These are phyloP conservation scores for Pherbina coryleti DNA, from an alignment of 2,888 invertebrate species.

Conservation along the genomic window DNA sequence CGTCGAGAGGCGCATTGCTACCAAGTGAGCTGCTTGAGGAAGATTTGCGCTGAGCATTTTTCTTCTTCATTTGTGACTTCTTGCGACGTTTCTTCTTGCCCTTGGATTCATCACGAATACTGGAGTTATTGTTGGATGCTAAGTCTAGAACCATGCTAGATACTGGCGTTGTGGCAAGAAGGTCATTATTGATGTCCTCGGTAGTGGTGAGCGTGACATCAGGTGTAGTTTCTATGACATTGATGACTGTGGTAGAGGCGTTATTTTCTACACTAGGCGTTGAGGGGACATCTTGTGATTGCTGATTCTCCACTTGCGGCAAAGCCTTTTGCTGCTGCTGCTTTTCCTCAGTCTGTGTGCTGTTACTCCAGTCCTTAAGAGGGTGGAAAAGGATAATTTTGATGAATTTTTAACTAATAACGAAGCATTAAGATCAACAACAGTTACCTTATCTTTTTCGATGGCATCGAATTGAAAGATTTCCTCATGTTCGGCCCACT, in stretches of 20 bases:
- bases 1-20: slow-evolving; percentile 57
- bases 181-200: slow-evolving; percentile 23
- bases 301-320: background rate
- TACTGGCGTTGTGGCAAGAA: background rate
- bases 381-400: no score
- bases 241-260: slow-evolving; percentile 8
- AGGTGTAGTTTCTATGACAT: slow-evolving; percentile 19
- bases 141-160: slow-evolving; percentile 3
- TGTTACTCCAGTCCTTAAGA: slow-evolving; percentile 56
- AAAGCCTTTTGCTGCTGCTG: slow-evolving; percentile 6
- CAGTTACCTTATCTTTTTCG: slow-evolving; percentile 55
- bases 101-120: slow-evolving; percentile 62
- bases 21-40: slow-evolving; percentile 70
- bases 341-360: slow-evolving; percentile 53
- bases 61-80: slow-evolving; percentile 84
- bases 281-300: background rate
- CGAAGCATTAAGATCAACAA: no score
- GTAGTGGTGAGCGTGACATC: slow-evolving; percentile 25
- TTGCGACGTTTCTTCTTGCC: slow-evolving; percentile 86
- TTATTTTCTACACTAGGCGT: background rate
- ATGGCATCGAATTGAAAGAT: slow-evolving; percentile 63
- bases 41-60: slow-evolving; percentile 80
- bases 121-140: slow-evolving; percentile 39
- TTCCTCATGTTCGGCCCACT: slow-evolving; percentile 70
- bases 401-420: no score